Conservation (phyloP, 2,113 vertebrate genomes). For the Notothenia rossii region DNA sequence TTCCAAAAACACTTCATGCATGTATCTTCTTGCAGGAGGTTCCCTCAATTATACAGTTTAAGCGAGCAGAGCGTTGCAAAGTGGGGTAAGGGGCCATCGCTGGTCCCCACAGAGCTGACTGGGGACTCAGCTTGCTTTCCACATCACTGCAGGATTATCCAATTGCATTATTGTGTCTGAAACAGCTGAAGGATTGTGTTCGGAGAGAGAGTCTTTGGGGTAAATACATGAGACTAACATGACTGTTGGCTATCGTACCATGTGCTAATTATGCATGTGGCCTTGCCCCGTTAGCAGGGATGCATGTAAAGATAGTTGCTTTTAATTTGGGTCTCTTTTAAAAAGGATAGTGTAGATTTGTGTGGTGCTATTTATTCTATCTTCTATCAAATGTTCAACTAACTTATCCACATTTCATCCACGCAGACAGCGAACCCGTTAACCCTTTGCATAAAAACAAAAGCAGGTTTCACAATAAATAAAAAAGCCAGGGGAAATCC, state of each 20-base stretch:
- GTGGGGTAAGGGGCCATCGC: slow-evolving; percentile 42
- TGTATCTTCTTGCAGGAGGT: slow-evolving; percentile 18
- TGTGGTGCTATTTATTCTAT: no score
- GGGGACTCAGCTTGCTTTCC: slow-evolving; percentile 47
- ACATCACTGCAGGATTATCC: slow-evolving; percentile 38
- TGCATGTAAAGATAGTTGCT: slow-evolving; percentile 19
- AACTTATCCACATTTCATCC: no score
- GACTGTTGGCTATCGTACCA: slow-evolving; percentile 42
- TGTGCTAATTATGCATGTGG: slow-evolving; percentile 60
- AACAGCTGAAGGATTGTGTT: slow-evolving; percentile 29
- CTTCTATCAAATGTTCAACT: no score
- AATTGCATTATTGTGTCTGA: slow-evolving; percentile 37
- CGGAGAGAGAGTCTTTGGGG: slow-evolving; percentile 19
- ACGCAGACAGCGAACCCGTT: no score
- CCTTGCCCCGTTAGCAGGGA: slow-evolving; percentile 39
- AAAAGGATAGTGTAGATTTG: background rate
- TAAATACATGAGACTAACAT: slow-evolving; percentile 54
- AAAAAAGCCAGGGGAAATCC: no score
- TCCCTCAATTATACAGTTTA: slow-evolving; percentile 37
- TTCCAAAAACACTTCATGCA: slow-evolving; percentile 4
- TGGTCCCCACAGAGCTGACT: slow-evolving; percentile 11
- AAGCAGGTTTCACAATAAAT: no score
- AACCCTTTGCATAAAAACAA: no score
- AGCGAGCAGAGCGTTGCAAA: slow-evolving; percentile 26
- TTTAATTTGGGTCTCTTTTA: slow-evolving; percentile 13